These are phyloP conservation scores for Uropsilus gracilis DNA, from an alignment of 2,113 vertebrate genomes.

Conservation along the genomic window DNA sequence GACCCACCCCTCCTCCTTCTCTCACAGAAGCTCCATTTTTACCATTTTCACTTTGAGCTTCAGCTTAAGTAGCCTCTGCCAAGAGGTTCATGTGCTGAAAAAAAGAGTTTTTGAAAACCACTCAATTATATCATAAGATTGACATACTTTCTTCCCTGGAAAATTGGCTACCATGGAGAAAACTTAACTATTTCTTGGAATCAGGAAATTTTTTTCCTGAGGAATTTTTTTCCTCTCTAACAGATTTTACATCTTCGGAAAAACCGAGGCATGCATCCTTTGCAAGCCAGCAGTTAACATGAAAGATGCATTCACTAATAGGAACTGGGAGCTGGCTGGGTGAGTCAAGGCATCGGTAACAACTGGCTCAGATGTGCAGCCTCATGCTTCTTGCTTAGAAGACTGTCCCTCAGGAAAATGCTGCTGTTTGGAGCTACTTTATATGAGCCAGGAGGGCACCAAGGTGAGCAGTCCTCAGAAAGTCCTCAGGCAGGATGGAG, in stretches of 20 bases:
- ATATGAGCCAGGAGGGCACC: neutral
- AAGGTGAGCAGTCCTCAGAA: neutral
- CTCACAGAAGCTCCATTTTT: neutral
- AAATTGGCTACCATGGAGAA: conserved; percentile 50
- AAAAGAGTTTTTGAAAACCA: conserved; percentile 32
- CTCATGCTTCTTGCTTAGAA: neutral
- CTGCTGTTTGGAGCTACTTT: neutral
- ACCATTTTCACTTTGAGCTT: neutral
- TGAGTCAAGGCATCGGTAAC: conserved; percentile 18
- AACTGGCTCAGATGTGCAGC: neutral
- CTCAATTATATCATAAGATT: conserved; percentile 16
- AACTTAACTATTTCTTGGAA: conserved; percentile 40
- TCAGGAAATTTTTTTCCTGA: no score
- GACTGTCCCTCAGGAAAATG: conserved; percentile 23
- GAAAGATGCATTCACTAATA: conserved; percentile 54
- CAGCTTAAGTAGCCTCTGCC: neutral
- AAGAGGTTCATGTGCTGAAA: neutral
- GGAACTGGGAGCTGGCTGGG: neutral
- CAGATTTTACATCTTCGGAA: neutral
- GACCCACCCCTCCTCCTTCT: neutral
- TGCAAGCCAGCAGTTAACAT: conserved; percentile 11
- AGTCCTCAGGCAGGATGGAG: neutral
- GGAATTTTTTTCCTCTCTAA: neutral
- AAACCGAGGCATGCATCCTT: conserved; percentile 6
- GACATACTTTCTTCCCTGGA: conserved; percentile 63